Evolutionary conservation across 2,113 vertebrate species (phyloP).

Genomic region (Brachyistius frenatus): DNA sequence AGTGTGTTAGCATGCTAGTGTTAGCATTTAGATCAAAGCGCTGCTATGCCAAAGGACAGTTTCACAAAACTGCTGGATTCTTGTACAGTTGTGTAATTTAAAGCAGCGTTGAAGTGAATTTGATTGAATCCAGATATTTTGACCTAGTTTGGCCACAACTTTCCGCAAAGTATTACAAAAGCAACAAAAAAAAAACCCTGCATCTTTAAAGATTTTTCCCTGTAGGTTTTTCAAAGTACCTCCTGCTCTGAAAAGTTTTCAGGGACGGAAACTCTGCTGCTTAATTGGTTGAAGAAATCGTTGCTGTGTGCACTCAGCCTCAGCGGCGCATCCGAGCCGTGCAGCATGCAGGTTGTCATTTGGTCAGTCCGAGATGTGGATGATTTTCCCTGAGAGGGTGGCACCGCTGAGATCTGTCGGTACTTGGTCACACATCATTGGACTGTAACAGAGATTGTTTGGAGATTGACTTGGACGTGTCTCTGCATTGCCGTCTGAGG

Average conservation of each 20-base stretch:
- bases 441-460: conserved; percentile 24
- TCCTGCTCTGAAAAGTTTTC: conserved; percentile 26
- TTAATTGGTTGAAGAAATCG: conserved; percentile 27
- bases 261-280: background rate
- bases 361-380: conserved; percentile 14
- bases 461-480: background rate
- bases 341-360: conserved; percentile 27
- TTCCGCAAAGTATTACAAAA: background rate
- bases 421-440: conserved; percentile 41
- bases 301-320: conserved; percentile 1
- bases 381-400: conserved; percentile 30
- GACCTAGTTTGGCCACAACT: conserved; percentile 1
- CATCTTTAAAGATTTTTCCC: conserved; percentile 19
- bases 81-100: too few relatives aligned
- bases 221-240: background rate
- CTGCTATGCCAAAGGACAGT: too few relatives aligned
- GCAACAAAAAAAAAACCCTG: background rate
- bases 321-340: background rate
- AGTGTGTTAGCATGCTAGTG: too few relatives aligned
- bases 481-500: background rate
- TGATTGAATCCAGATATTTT: too few relatives aligned
- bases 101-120: too few relatives aligned
- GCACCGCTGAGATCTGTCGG: conserved; percentile 24
- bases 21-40: too few relatives aligned
- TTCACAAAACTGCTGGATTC: too few relatives aligned